Base-by-base conservation (phyloP, 2,797 vertebrate species). In the Pterois miles region DNA sequence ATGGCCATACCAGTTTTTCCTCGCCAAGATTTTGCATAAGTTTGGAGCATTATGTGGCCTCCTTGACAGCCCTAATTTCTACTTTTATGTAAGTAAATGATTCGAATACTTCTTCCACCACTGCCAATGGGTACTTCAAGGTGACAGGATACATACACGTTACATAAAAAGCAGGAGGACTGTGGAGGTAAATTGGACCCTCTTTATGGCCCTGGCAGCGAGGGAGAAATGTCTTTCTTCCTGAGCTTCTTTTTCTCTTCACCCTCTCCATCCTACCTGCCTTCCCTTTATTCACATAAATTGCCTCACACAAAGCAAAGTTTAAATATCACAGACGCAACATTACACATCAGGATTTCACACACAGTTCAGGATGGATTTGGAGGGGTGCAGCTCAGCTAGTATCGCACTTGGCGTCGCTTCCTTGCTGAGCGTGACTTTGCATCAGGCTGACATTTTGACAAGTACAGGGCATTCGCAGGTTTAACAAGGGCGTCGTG, bases 401-500 rank as follows among this genome's bases (percentile, higher is more conserved):
- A 50, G 57, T 63, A 4, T 23, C 4, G 27, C 46, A n/a, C 63
- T 69, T 38, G 22, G 52, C 4, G 10, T 54, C 18, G 16, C 72
- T 16, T 59, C 53, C 33, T 65, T 4, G 12, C 65, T 1, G 12
- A 71, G 74, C 20, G 14, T 81, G 79, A 74, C 66, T 85, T 54
- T 72, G 73, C 74, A 73, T 85, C 83, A 77, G 62, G n/a, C 73
- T 82, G 83, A 67, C 77, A 82, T 84, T 84, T 83, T 87, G 78
- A 89, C 83, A 90, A 87, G 85, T 88, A 88, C 86, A 87, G 79
- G 81, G 76, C 82, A 84, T 81, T 92, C 81, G 2, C 85, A 29
- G 78, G 48, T 86, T 80, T 81, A 78, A 72, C 73, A 78, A 77
- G 86, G 74, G 74, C 84, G 85, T 81, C 27, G n/a, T 33, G 62